These are phyloP conservation scores for Anabas testudineus DNA, from an alignment of 2,797 vertebrate genomes.

Conservation along the genomic window DNA sequence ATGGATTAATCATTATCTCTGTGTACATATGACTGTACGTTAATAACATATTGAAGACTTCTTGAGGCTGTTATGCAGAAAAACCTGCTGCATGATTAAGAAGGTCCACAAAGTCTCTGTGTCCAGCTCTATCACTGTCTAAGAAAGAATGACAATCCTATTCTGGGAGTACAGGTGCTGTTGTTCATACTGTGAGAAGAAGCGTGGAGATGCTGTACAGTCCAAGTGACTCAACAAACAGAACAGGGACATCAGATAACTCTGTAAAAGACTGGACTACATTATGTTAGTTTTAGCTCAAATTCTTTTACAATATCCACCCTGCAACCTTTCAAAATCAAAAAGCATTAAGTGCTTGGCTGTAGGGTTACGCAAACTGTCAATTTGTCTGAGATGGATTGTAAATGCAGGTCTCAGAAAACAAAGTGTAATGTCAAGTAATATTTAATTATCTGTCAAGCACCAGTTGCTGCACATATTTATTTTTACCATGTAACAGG, in stretches of 20 bases:
- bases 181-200: neutral
- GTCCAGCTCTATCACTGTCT: slow-evolving; percentile 11
- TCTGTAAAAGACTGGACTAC: neutral
- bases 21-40: slow-evolving; percentile 3
- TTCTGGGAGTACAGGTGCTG: slow-evolving; percentile 16
- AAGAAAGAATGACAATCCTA: slow-evolving; percentile 9
- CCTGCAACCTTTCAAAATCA: no score
- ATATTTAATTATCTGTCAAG: neutral
- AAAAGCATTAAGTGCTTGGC: no score
- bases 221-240: neutral
- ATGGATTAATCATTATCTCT: neutral
- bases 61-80: slow-evolving; percentile 10
- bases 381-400: neutral
- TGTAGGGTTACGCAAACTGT: neutral
- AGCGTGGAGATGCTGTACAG: neutral
- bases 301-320: neutral
- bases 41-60: slow-evolving; percentile 13
- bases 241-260: neutral
- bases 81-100: slow-evolving; percentile 5
- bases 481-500: neutral
- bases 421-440: neutral
- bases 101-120: neutral
- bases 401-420: neutral
- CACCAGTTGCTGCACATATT: neutral
- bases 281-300: no score